Evolutionary conservation across 2,113 vertebrate species (phyloP).

Genomic region (Cichladusa arquata): DNA sequence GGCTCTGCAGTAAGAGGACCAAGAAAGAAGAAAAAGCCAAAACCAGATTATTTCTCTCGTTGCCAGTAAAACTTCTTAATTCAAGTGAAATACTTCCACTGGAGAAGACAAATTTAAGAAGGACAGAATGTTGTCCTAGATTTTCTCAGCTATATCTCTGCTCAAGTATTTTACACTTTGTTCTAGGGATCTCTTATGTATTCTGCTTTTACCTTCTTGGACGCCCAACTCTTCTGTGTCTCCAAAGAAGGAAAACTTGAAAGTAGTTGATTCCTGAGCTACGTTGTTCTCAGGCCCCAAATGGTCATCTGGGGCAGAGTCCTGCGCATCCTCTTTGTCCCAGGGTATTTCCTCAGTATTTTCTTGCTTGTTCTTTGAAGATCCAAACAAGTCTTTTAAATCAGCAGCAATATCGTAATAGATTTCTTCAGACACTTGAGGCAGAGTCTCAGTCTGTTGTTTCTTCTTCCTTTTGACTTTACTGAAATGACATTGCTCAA

Average conservation of each 20-base stretch:
- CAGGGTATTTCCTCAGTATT: neutral
- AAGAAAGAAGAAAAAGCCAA: neutral
- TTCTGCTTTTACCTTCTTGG: constrained; percentile 68
- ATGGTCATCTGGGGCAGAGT: neutral
- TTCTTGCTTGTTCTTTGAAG: constrained; percentile 35
- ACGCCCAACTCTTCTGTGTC: neutral
- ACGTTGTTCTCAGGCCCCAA: neutral
- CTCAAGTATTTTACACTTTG: too few relatives aligned
- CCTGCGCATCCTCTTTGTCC: constrained; percentile 10
- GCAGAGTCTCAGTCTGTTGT: constrained; percentile 81
- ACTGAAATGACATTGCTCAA: constrained; percentile 63
- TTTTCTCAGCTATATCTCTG: too few relatives aligned
- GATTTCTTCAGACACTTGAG: constrained; percentile 86
- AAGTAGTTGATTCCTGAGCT: constrained; percentile 48
- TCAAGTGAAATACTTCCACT: neutral
- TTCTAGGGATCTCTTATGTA: neutral
- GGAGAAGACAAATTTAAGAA: neutral
- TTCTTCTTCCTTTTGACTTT: constrained; percentile 81
- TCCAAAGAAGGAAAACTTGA: constrained; percentile 91
- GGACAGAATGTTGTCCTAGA: neutral
- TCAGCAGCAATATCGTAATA: constrained; percentile 82
- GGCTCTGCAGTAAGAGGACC: too few relatives aligned
- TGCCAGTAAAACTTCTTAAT: neutral
- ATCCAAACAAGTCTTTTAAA: constrained; percentile 83
- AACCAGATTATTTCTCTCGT: neutral